These are phyloP conservation scores for Crotalus horridus DNA, from an alignment of 2,113 vertebrate species.

Conservation along the genomic window DNA sequence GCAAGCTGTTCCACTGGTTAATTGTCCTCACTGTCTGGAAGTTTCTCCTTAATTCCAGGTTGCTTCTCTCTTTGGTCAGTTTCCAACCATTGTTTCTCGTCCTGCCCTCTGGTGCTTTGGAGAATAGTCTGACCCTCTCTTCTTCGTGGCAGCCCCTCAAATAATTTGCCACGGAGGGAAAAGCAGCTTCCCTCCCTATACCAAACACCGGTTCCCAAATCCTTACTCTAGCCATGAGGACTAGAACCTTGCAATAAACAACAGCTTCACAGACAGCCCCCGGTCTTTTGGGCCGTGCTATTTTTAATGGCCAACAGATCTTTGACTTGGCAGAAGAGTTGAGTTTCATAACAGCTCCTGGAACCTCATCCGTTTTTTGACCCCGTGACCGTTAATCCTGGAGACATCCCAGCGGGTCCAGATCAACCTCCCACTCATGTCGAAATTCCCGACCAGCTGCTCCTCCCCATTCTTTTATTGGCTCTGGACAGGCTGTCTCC, in stretches of 20 bases:
- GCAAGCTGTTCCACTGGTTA: too few species aligned
- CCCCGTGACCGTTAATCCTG: neutral
- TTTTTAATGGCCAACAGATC: neutral
- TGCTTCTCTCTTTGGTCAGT: too few species aligned
- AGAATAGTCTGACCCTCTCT: too few species aligned
- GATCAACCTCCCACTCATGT: neutral
- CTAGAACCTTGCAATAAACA: neutral
- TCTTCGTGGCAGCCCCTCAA: too few species aligned
- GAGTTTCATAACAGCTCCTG: neutral
- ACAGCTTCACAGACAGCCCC: accelerated
- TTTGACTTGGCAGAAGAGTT: neutral
- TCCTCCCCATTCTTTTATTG: neutral
- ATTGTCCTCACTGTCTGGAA: too few species aligned
- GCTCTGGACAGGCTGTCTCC: neutral
- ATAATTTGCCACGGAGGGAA: neutral
- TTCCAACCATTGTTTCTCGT: too few species aligned
- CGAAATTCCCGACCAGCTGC: too few species aligned
- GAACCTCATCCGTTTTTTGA: neutral
- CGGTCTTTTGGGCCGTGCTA: neutral
- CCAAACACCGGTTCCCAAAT: neutral
- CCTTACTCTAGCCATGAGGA: neutral
- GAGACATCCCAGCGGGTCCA: neutral
- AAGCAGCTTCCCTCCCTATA: neutral
- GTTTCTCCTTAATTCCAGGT: too few species aligned
- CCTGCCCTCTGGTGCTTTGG: too few species aligned